Conservation (phyloP, 2,113 vertebrate genomes). For the Formicarius rufipectus region DNA sequence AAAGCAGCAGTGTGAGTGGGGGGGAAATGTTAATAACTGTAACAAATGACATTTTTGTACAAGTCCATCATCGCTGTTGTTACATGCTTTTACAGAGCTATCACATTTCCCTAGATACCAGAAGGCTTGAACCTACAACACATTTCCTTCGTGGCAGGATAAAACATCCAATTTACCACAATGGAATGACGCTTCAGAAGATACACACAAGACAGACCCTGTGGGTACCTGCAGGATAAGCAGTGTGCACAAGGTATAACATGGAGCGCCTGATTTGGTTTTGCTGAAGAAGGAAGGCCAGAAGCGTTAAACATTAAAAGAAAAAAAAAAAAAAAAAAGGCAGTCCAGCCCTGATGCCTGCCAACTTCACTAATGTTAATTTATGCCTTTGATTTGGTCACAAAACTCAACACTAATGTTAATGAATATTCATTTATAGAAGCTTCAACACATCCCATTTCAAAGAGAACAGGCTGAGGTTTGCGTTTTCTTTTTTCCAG, state of each 20-base stretch:
- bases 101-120: background rate
- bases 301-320: background rate
- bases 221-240: background rate
- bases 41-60: background rate
- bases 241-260: background rate
- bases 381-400: conserved; percentile 50
- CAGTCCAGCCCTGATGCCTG: background rate
- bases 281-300: background rate
- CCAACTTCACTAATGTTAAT: conserved; percentile 39
- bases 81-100: background rate
- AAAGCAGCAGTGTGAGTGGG: background rate
- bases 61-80: background rate
- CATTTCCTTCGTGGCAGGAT: background rate
- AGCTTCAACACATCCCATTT: background rate
- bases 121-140: background rate
- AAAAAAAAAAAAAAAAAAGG: background rate
- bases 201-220: rapidly evolving
- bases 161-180: background rate
- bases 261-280: background rate
- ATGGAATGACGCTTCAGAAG: background rate
- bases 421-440: conserved; percentile 40
- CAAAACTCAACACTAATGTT: background rate
- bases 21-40: background rate
- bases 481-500: background rate
- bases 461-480: background rate